Evolutionary conservation across 2,888 invertebrate species (phyloP), one percentile per base, ranked within the genome.

Genomic region (Clepsis dumicolana): DNA sequence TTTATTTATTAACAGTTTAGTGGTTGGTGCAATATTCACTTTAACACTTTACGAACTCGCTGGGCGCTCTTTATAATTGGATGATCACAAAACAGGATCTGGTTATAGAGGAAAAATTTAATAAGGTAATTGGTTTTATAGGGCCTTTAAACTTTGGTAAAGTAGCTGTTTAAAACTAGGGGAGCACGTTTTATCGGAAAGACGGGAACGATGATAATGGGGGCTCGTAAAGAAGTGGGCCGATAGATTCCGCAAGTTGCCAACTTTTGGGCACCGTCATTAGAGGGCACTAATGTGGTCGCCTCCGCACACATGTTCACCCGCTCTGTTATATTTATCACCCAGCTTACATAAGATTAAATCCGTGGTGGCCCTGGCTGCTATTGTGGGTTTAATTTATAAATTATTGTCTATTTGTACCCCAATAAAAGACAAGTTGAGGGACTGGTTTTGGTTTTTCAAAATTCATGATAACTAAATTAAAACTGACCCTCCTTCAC

Each of bases 181-280:
- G 83, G 82, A 86, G 84, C 91, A 91, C 91, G 91, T 92, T 92
- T 91, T 90, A 91, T 91, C 90, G 91, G 83, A 78, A 89, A 87
- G 86, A 89, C 85, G 87, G 83, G 85, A 85, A 82, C 86, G 89
- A 88, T 89, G 91, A 91, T 93, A 93, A 93, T 93, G 93, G 90
- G 75, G 73, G 87, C 83, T 85, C 92, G 87, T 93, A 93, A 93
- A 92, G 92, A 91, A 89, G 84, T 84, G 82, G 21, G 5, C 79
- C 90, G 90, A 92, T 92, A 91, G 92, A 90, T 93, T 90, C 82
- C 87, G 84, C 83, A 88, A 91, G 88, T 91, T 91, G 83, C 88
- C 87, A 92, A 92, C 88, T 93, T 92, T 91, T 86, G 77, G 86
- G 88, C 80, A 80, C 83, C 79, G 86, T 87, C 89, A 92, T 91